These are phyloP conservation scores for Ceramica pisi DNA, from an alignment of 2,888 invertebrate genomes.

Conservation along the genomic window DNA sequence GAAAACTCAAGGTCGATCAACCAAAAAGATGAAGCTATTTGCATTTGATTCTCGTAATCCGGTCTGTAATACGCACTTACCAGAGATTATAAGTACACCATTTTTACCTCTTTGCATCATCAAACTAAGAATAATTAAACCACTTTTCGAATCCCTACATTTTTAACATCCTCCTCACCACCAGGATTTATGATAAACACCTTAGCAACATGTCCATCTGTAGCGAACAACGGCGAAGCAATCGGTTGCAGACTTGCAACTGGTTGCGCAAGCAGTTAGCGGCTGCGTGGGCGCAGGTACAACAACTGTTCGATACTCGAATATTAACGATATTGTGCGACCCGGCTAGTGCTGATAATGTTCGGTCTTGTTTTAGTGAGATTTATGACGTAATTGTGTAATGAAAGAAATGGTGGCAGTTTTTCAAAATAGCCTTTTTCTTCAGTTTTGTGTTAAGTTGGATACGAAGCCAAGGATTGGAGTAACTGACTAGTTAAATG, in stretches of 20 bases:
- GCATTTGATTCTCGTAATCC: too few species aligned
- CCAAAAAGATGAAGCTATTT: too few species aligned
- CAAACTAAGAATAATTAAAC: neutral
- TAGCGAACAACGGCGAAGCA: slow-evolving; percentile 32
- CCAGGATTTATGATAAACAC: slow-evolving; percentile 45
- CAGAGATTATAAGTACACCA: too few species aligned
- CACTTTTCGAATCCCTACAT: neutral
- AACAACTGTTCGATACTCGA: slow-evolving; percentile 22
- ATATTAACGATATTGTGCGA: slow-evolving; percentile 32
- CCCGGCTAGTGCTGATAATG: slow-evolving; percentile 5
- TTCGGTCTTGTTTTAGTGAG: neutral
- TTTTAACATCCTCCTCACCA: neutral
- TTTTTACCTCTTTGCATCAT: too few species aligned
- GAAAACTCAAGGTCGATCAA: too few species aligned
- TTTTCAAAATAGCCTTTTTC: neutral
- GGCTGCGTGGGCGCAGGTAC: slow-evolving; percentile 43
- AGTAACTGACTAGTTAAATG: neutral
- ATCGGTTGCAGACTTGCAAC: slow-evolving; percentile 43
- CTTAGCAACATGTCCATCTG: slow-evolving; percentile 35
- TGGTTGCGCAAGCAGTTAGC: slow-evolving; percentile 49
- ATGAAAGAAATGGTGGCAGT: neutral
- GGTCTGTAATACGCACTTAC: too few species aligned
- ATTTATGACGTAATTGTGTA: neutral
- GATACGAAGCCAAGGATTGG: neutral
- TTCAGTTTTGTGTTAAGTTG: neutral